Conservation (phyloP, 2,888 invertebrate species). For the Kuschelorhynchus macadamiae region DNA sequence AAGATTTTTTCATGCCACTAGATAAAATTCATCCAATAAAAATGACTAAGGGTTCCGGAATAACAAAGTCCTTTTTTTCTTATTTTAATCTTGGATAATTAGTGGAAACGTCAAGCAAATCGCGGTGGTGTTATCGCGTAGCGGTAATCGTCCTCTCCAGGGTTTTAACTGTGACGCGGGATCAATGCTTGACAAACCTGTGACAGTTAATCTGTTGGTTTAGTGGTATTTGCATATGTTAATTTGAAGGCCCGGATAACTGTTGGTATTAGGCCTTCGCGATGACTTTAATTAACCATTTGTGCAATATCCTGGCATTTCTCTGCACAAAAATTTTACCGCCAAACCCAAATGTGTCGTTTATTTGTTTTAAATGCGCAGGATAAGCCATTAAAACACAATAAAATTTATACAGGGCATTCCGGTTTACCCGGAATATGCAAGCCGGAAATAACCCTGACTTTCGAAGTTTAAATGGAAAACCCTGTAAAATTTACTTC, state of each 20-base stretch:
- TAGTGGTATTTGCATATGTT: conserved; percentile 65
- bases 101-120: conserved; percentile 25
- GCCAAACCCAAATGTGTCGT: too few relatives aligned
- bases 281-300: conserved; percentile 60
- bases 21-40: too few relatives aligned
- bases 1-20: too few relatives aligned
- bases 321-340: conserved; percentile 48
- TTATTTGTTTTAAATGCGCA: too few relatives aligned
- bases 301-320: background rate
- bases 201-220: conserved; percentile 65
- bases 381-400: too few relatives aligned
- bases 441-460: too few relatives aligned
- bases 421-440: too few relatives aligned
- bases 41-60: too few relatives aligned
- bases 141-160: conserved; percentile 40
- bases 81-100: conserved; percentile 27
- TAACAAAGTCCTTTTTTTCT: conserved; percentile 2
- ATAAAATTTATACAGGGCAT: too few relatives aligned
- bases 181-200: conserved; percentile 64
- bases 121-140: conserved; percentile 25
- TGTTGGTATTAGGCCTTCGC: conserved; percentile 61
- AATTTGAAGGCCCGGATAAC: conserved; percentile 60
- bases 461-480: too few relatives aligned
- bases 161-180: conserved; percentile 46
- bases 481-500: too few relatives aligned